These are phyloP conservation scores for Protobothrops mucrosquamatus DNA, from an alignment of 2,113 vertebrate species.

Conservation along the genomic window DNA sequence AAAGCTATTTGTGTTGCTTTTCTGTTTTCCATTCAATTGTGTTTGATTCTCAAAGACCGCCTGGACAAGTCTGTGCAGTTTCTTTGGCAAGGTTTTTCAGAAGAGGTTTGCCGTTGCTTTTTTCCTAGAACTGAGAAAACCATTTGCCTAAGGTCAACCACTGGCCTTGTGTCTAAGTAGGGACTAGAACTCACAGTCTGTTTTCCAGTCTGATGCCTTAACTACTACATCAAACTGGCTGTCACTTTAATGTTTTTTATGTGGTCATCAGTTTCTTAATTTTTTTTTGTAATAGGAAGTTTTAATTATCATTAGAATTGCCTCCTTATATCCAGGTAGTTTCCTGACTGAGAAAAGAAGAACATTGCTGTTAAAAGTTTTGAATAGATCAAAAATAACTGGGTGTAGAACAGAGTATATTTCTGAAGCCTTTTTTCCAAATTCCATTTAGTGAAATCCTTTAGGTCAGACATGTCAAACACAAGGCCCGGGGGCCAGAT, in stretches of 20 bases:
- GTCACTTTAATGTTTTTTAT: neutral
- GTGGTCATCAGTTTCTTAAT: neutral
- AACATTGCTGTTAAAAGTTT: neutral
- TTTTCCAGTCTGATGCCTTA: neutral
- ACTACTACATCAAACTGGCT: neutral
- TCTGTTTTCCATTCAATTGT: neutral
- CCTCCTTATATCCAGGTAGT: neutral
- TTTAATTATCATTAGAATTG: neutral
- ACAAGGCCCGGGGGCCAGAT: no score
- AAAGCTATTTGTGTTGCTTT: neutral
- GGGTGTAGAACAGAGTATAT: neutral
- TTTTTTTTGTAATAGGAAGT: neutral
- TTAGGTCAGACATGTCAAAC: no score
- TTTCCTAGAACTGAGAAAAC: neutral
- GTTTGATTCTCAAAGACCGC: neutral
- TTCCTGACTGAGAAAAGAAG: neutral
- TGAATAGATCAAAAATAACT: neutral
- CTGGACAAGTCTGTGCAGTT: neutral
- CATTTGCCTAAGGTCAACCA: neutral
- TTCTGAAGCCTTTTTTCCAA: neutral
- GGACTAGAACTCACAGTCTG: neutral
- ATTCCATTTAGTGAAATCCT: neutral
- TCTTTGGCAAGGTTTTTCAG: neutral
- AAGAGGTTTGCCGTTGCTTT: neutral
- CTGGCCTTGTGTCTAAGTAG: neutral